phyloP scores from a whole-genome alignment of 2,113 vertebrate species.

The Lophura nycthemera region DNA sequence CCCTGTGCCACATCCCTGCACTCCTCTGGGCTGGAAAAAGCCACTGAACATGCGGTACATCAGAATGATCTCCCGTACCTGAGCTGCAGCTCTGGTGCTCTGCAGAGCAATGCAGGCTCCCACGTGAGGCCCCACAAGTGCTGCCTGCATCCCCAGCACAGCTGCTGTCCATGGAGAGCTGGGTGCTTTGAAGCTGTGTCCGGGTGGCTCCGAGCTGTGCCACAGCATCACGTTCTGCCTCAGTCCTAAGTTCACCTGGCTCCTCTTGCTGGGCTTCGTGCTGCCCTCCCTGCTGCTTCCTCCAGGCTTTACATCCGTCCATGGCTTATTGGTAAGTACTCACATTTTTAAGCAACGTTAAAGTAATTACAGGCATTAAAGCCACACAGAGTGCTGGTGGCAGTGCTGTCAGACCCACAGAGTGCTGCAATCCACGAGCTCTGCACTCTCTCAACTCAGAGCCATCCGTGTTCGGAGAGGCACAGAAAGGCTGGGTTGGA shows the following conservation, averaged over 20 bases:
- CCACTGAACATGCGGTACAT: not conserved
- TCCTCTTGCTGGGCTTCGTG: not conserved
- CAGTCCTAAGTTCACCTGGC: not conserved
- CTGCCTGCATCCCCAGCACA: not conserved
- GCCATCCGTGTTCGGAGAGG: not conserved
- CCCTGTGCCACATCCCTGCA: not conserved
- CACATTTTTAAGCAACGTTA: not conserved
- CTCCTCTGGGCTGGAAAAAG: not conserved
- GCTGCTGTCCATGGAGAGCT: not conserved
- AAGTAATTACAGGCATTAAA: not conserved
- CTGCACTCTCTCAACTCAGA: not conserved
- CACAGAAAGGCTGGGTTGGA: too few relatives aligned
- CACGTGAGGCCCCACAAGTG: not conserved
- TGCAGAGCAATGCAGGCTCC: not conserved
- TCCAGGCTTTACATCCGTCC: not conserved
- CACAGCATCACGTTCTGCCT: fast-evolving
- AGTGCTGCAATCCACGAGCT: too few relatives aligned
- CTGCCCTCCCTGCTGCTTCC: not conserved
- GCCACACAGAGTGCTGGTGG: not conserved
- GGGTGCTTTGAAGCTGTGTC: not conserved
- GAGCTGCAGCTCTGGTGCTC: fast-evolving
- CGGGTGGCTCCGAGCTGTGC: not conserved
- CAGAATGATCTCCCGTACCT: fast-evolving
- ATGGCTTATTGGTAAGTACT: not conserved
- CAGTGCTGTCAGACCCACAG: not conserved